Conservation (phyloP, 2,113 vertebrate genomes). For the Gallinago undulata region DNA sequence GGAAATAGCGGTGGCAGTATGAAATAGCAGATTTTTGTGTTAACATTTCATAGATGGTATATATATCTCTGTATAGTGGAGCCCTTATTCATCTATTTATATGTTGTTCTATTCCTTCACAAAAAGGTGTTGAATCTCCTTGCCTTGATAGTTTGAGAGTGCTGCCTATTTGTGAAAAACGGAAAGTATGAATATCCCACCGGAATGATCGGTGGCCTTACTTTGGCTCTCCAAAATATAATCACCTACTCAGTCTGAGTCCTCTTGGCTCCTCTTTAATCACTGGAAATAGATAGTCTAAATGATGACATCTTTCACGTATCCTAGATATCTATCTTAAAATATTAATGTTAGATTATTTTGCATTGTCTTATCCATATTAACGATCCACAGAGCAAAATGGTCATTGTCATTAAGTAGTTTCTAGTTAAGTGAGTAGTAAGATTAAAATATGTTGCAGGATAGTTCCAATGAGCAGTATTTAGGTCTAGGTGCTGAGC, state of each 20-base stretch:
- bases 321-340: background rate
- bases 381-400: background rate
- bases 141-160: background rate
- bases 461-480: background rate
- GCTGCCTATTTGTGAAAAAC: background rate
- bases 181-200: background rate
- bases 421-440: background rate
- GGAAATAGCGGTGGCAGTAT: background rate
- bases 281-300: background rate
- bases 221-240: background rate
- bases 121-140: background rate
- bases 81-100: conserved; percentile 31
- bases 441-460: background rate
- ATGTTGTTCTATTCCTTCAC: background rate
- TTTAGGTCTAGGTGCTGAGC: background rate
- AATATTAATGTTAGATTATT: background rate
- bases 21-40: conserved; percentile 18
- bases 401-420: background rate
- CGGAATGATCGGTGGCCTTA: background rate
- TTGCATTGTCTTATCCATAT: background rate
- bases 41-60: conserved; percentile 4
- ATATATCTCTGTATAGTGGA: background rate
- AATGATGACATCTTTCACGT: background rate
- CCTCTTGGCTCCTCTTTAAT: background rate
- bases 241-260: background rate